A percentile compares a stretch with the other conserved stretches of the same genome.
Evolutionary conservation across 92 coral and sea anemone species (phyloP).

Genomic region (Palythoa caribaeorum): DNA sequence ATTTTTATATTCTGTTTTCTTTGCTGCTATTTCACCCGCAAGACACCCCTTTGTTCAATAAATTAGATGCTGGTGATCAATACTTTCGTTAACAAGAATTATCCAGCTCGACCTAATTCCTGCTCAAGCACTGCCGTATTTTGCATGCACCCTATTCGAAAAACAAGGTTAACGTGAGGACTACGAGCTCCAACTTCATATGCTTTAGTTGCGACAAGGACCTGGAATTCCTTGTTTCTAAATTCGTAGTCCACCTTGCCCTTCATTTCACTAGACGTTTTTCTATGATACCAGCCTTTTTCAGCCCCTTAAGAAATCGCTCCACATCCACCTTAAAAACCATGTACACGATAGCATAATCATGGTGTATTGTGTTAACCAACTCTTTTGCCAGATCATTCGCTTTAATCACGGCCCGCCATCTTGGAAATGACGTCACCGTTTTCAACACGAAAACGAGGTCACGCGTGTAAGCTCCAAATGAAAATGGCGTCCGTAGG

Average conservation of each 20-base stretch:
- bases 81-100: constrained; percentile 42
- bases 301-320: too few species aligned
- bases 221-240: constrained; percentile 49
- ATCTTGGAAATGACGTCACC: too few species aligned
- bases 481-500: too few species aligned
- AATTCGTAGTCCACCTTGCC: constrained; percentile 41
- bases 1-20: constrained; percentile 47
- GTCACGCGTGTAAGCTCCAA: too few species aligned
- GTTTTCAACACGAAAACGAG: too few species aligned
- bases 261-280: constrained; percentile 18
- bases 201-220: constrained; percentile 61
- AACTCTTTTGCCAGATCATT: too few species aligned
- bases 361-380: too few species aligned
- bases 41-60: constrained; percentile 45
- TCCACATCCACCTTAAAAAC: constrained; percentile 42
- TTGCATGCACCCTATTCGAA: constrained; percentile 62
- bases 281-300: neutral
- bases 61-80: constrained; percentile 51
- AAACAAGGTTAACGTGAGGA: constrained; percentile 62
- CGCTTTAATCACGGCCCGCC: too few species aligned
- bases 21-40: neutral
- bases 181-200: constrained; percentile 65
- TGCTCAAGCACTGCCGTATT: constrained; percentile 54
- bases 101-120: constrained; percentile 66
- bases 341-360: constrained; percentile 19